Conservation (phyloP, 2,888 invertebrate species). For the Drosophila kambysellisi region DNA sequence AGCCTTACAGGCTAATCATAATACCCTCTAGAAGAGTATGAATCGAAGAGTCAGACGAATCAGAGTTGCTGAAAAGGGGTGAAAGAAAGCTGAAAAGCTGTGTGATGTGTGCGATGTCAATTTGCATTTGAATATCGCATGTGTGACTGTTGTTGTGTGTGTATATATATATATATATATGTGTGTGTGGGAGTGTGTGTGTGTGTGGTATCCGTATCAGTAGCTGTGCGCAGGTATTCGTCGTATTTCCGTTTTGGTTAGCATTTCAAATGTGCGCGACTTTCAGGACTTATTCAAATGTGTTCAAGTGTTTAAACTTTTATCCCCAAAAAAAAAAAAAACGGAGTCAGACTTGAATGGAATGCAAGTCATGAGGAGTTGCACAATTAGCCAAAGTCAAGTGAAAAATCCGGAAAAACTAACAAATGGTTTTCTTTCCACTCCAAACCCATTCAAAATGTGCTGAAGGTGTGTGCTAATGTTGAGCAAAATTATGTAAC, state of each 20-base stretch:
- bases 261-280: conserved; percentile 69
- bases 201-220: conserved; percentile 2
- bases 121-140: conserved; percentile 65
- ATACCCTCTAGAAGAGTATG: background rate
- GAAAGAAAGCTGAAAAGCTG: conserved; percentile 30
- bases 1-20: background rate
- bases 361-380: background rate
- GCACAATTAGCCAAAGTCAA: conserved; percentile 17
- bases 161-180: background rate
- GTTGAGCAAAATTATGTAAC: background rate
- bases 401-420: background rate
- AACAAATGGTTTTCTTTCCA: background rate
- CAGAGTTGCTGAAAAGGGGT: background rate
- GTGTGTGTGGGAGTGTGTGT: background rate
- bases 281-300: conserved; percentile 67
- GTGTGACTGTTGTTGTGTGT: conserved; percentile 3
- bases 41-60: conserved; percentile 2
- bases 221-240: conserved; percentile 10
- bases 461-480: background rate
- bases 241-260: conserved; percentile 38
- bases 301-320: conserved; percentile 55
- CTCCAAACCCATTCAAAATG: background rate
- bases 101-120: conserved; percentile 46
- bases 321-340: conserved; percentile 9
- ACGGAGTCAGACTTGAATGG: background rate